phyloP scores from a whole-genome alignment of 2,888 invertebrate genomes.

The Mycogona germanica region DNA sequence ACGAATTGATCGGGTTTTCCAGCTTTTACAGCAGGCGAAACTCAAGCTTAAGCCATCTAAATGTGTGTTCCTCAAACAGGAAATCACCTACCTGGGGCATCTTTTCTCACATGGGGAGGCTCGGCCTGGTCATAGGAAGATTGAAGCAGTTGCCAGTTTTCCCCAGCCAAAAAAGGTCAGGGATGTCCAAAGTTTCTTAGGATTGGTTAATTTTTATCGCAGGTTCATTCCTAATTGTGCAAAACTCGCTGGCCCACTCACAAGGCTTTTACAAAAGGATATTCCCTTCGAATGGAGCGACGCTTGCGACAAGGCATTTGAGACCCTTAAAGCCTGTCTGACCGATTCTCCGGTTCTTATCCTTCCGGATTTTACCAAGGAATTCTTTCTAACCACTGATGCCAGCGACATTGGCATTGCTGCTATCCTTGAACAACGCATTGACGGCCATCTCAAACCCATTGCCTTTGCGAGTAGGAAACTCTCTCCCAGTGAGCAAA shows the following conservation, averaged over 20 bases:
- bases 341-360: not conserved
- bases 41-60: conserved; percentile 11
- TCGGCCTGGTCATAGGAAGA: conserved; percentile 13
- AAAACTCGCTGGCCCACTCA: not conserved
- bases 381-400: conserved; percentile 1
- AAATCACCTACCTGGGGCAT: conserved; percentile 19
- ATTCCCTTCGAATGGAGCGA: not conserved
- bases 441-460: not conserved
- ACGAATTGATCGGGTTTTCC: not conserved
- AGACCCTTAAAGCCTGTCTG: not conserved
- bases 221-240: conserved; percentile 13
- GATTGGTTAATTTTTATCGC: conserved; percentile 17
- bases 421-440: not conserved
- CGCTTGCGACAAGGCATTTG: not conserved
- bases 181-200: conserved; percentile 18
- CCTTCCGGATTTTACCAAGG: not conserved
- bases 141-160: conserved; percentile 9
- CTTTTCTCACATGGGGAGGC: conserved; percentile 12
- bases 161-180: conserved; percentile 7
- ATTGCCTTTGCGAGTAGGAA: conserved; percentile 32
- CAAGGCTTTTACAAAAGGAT: not conserved
- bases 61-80: not conserved
- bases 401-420: not conserved
- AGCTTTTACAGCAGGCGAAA: not conserved
- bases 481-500: conserved; percentile 25